These are phyloP conservation scores for Crocuta crocuta DNA, from an alignment of 2,113 vertebrate species.

Conservation along the genomic window DNA sequence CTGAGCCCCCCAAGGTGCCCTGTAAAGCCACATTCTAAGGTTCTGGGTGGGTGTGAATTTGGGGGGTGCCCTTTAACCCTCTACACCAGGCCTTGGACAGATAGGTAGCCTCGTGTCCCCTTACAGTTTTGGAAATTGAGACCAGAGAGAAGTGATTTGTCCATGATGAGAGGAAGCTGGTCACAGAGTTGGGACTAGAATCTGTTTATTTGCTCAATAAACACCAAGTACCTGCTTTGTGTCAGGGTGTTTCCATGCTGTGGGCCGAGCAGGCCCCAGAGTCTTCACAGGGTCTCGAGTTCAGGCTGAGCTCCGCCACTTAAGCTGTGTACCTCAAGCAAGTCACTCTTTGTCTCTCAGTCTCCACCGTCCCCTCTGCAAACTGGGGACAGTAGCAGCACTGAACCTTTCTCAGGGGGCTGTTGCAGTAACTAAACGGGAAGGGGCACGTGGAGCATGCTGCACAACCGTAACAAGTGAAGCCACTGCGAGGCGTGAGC, in stretches of 20 bases:
- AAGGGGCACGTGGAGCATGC: fast-evolving
- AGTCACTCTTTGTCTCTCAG: neutral
- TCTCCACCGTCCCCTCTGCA: neutral
- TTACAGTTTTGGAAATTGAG: neutral
- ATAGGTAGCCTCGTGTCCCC: too few species aligned
- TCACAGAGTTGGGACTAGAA: neutral
- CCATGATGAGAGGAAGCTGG: neutral
- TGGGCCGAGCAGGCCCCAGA: neutral
- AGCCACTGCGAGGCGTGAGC: neutral
- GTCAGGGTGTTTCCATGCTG: neutral
- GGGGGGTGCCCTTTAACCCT: neutral
- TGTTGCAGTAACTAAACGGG: neutral
- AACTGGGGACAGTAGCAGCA: fast-evolving
- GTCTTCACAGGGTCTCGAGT: neutral
- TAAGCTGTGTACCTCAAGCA: neutral
- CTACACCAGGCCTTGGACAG: neutral
- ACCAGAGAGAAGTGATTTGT: neutral
- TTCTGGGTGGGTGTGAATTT: neutral
- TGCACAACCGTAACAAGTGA: fast-evolving
- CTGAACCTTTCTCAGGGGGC: neutral
- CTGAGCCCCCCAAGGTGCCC: too few species aligned
- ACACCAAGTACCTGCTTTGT: neutral
- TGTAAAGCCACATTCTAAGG: neutral
- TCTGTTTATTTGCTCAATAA: neutral
- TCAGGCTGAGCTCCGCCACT: neutral